A percentile compares a stretch with the other conserved stretches of the same genome.
These are phyloP conservation scores for Pempheris klunzingeri DNA, from an alignment of 2,797 vertebrate species.

Conservation along the genomic window DNA sequence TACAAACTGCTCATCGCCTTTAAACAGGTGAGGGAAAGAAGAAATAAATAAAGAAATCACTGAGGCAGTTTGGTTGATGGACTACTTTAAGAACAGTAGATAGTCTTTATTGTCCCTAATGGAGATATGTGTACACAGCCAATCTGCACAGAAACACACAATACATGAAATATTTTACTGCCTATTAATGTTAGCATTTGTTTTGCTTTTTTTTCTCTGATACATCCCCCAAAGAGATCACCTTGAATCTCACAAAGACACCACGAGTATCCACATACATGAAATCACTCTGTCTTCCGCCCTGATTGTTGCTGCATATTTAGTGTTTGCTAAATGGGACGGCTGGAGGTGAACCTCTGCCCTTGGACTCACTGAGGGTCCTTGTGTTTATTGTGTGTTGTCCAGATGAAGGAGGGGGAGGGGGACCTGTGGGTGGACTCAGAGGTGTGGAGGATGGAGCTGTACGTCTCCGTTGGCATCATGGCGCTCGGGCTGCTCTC, in stretches of 20 bases:
- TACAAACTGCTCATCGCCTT: constrained; percentile 86
- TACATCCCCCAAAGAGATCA: too few species aligned
- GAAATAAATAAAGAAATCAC: too few species aligned
- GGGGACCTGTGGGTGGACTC: constrained; percentile 88
- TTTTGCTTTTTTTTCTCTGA: too few species aligned
- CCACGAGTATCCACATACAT: not conserved
- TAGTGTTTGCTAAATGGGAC: not conserved
- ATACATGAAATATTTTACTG: too few species aligned
- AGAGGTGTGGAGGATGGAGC: constrained; percentile 96
- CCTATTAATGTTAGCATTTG: too few species aligned
- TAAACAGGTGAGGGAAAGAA: constrained; percentile 86
- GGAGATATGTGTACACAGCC: too few species aligned
- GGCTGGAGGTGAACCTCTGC: not conserved
- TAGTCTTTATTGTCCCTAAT: too few species aligned
- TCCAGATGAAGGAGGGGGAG: constrained; percentile 85
- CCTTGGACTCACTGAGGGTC: not conserved
- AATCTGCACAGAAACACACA: too few species aligned
- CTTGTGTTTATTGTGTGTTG: constrained; percentile 10
- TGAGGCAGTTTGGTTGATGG: too few species aligned
- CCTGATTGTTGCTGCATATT: not conserved
- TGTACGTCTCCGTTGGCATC: constrained; percentile 94
- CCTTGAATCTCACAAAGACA: too few species aligned
- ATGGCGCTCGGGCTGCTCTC: constrained; percentile 93
- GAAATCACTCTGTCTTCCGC: not conserved
- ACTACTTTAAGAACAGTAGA: too few species aligned